Percentiles rank a stretch among this genome's conserved stretches.
Conservation (phyloP, 1,140 invertebrate genomes). For the Diorhabda carinulata region DNA sequence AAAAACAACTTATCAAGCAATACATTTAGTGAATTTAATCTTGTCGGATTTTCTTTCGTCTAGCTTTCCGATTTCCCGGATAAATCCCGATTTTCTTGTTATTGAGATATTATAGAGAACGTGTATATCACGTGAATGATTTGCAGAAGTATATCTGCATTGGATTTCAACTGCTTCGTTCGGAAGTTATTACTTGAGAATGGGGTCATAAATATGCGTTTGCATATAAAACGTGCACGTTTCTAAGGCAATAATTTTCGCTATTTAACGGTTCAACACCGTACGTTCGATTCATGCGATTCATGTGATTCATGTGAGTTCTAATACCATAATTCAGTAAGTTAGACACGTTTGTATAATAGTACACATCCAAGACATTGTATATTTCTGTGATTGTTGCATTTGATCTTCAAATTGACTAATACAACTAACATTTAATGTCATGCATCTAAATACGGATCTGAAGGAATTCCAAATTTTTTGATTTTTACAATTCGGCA, state of each 20-base stretch:
- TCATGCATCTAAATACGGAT: too few relatives aligned
- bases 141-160: slow-evolving; percentile 10
- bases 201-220: neutral
- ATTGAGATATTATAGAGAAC: slow-evolving; percentile 11
- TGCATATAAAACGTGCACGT: neutral
- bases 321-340: neutral
- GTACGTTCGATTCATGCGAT: neutral
- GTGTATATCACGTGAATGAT: neutral
- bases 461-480: too few relatives aligned
- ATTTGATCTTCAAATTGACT: too few relatives aligned
- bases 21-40: too few relatives aligned
- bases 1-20: too few relatives aligned
- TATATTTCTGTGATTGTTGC: too few relatives aligned
- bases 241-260: neutral
- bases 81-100: slow-evolving; percentile 4
- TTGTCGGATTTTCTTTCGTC: too few relatives aligned
- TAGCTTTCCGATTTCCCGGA: too few relatives aligned
- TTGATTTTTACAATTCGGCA: too few relatives aligned
- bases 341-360: too few relatives aligned
- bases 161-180: neutral
- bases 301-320: neutral
- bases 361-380: too few relatives aligned
- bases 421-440: too few relatives aligned
- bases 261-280: neutral
- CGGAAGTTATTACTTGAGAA: slow-evolving; percentile 1